These are phyloP conservation scores for Leptatherina wallacei DNA, from an alignment of 2,797 vertebrate species.

Conservation along the genomic window DNA sequence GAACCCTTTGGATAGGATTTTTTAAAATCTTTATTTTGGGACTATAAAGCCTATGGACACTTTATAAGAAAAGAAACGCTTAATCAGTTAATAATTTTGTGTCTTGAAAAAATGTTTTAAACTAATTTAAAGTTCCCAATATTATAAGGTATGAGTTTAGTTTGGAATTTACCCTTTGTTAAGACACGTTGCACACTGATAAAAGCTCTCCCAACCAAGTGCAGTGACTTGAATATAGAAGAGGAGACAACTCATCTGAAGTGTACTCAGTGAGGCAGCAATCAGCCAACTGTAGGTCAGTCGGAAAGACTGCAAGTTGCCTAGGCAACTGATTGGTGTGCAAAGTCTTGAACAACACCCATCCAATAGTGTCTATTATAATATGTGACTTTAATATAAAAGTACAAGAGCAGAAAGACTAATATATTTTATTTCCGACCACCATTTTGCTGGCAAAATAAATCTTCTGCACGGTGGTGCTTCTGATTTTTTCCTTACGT, in stretches of 20 bases:
- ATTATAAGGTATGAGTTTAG: neutral
- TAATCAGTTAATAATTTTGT: neutral
- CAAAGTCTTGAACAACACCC: slow-evolving; percentile 61
- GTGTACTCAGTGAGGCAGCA: slow-evolving; percentile 55
- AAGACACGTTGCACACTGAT: neutral
- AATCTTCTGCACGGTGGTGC: slow-evolving; percentile 24
- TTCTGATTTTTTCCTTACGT: neutral
- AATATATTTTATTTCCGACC: slow-evolving; percentile 10
- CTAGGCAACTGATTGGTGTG: slow-evolving; percentile 69
- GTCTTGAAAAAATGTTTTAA: too few species aligned
- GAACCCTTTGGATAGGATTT: neutral
- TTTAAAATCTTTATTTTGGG: neutral
- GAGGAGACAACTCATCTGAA: slow-evolving; percentile 45
- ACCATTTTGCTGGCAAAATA: neutral
- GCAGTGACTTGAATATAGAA: slow-evolving; percentile 9
- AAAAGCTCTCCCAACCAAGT: slow-evolving; percentile 19
- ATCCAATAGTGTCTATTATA: slow-evolving; percentile 50
- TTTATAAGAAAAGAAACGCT: neutral
- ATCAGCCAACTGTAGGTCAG: slow-evolving; percentile 63
- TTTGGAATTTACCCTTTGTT: neutral
- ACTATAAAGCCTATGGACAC: neutral
- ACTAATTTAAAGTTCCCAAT: neutral
- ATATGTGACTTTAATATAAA: slow-evolving; percentile 44
- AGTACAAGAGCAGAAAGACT: slow-evolving; percentile 24
- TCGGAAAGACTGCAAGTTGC: slow-evolving; percentile 65